Percentiles rank a stretch among this genome's conserved stretches.
phyloP scores from a whole-genome alignment of 2,888 invertebrate genomes.

The Macaria notata region DNA sequence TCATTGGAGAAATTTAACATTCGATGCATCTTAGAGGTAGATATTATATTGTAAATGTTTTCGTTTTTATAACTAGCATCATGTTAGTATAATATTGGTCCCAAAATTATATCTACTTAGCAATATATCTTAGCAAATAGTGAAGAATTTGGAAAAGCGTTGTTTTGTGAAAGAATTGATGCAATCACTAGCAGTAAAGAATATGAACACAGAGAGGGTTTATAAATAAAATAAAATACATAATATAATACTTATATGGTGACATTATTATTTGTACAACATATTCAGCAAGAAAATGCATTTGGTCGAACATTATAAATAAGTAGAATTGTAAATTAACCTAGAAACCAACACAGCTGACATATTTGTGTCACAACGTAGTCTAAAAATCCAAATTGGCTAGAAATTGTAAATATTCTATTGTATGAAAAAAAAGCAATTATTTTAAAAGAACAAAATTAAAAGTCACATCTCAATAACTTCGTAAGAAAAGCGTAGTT shows the following conservation, averaged over 20 bases:
- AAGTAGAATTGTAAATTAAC: constrained; percentile 17
- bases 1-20: constrained; percentile 10
- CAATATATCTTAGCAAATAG: constrained; percentile 9
- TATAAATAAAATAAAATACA: constrained; percentile 19
- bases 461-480: no score
- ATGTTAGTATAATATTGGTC: constrained; percentile 14
- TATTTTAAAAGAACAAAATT: no score
- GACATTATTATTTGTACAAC: constrained; percentile 23
- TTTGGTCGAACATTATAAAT: constrained; percentile 31
- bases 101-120: constrained; percentile 20
- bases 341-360: constrained; percentile 16
- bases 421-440: no score
- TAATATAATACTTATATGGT: constrained; percentile 20
- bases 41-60: constrained; percentile 12
- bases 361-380: constrained; percentile 1
- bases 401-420: neutral
- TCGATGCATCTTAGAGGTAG: constrained; percentile 14
- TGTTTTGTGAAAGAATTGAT: constrained; percentile 1
- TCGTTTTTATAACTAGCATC: neutral
- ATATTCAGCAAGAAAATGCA: constrained; percentile 29
- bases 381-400: neutral
- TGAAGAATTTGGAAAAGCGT: neutral
- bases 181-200: neutral
- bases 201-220: constrained; percentile 22
- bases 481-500: no score